These are phyloP conservation scores for Chrysolophus pictus DNA, from an alignment of 2,797 vertebrate species.

Conservation along the genomic window DNA sequence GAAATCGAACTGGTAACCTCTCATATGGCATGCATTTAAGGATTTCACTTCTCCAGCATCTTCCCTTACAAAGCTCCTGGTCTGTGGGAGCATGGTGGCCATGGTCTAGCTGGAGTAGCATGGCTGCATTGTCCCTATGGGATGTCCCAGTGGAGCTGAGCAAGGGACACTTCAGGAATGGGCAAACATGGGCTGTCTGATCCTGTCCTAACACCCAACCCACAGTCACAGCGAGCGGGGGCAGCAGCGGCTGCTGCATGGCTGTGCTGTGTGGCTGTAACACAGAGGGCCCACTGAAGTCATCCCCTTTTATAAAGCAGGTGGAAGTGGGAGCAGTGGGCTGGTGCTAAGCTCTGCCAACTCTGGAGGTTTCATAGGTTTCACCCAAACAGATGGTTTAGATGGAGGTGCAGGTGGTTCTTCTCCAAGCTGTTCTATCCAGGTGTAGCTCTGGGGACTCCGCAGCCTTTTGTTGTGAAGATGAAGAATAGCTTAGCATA, in stretches of 20 bases:
- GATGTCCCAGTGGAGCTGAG: too few species aligned
- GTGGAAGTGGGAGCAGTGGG: not conserved
- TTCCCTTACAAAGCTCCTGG: not conserved
- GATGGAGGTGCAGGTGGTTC: not conserved
- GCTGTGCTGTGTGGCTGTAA: rapidly evolving
- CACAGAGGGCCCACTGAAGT: not conserved
- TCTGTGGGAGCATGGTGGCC: too few species aligned
- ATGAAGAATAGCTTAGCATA: not conserved
- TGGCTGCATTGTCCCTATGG: too few species aligned
- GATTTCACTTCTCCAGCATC: not conserved
- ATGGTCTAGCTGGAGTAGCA: too few species aligned
- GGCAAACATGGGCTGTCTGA: too few species aligned
- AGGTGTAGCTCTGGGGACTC: not conserved
- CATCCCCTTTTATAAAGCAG: too few species aligned
- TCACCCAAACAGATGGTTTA: not conserved
- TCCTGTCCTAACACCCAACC: too few species aligned
- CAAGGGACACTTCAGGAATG: too few species aligned
- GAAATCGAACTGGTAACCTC: rapidly evolving
- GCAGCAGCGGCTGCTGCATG: too few species aligned
- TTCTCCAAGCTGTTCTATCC: not conserved
- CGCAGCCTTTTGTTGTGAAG: not conserved
- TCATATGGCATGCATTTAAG: rapidly evolving
- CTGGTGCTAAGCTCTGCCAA: rapidly evolving
- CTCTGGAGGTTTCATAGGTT: not conserved
- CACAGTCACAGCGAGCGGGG: too few species aligned